Evolutionary conservation across 1,140 invertebrate species (phyloP), one percentile per base, ranked within the genome.

Genomic region (Philotrypesis tridentata): DNA sequence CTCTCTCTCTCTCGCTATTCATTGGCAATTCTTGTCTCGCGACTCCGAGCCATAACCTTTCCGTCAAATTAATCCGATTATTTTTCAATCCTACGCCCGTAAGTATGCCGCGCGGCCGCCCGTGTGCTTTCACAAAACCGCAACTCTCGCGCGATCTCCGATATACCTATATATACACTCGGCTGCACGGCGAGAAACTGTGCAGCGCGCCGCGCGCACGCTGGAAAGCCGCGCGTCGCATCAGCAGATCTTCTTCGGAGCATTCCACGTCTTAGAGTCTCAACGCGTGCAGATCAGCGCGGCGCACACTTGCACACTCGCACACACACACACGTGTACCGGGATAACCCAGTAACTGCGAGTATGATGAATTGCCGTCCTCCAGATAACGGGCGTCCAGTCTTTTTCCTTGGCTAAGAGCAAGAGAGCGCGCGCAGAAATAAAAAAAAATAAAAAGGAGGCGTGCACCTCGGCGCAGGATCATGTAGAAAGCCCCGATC

Each of bases 101-200:
- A 9, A 5, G 33, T 43, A 14, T 11, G 2, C 40, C 40, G 12
- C 40, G 40, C 6, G 60, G 21, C 21, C 78, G 81, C 82, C 84
- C 84, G 82, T 76, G 82, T 79, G 81, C 31, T 77, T 73, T 63
- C 63, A 12, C 71, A 31, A 72, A 74, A 65, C 67, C 61, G 31
- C 23, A 37, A 65, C 7, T 63, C 72, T 61, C 27, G 31, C 33
- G 29, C n/a, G 55, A 63, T 65, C 55, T n/a, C n/a, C 60, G 31
- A 76, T 65, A 40, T 29, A 11, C 9, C 3, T 17, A 17, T 67
- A 67, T 23, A 67, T 17, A 37, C 31, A 17, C 67, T 12, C 23
- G 29, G n/a, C n/a, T 29, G 33, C 33, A 37, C 33, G 33, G 33
- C 33, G 33, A 60, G 71, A 73, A 73, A 73, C 71, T 73, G 14